These are phyloP conservation scores for Porites evermanni DNA, from an alignment of 92 coral and sea anemone genomes.

Conservation along the genomic window DNA sequence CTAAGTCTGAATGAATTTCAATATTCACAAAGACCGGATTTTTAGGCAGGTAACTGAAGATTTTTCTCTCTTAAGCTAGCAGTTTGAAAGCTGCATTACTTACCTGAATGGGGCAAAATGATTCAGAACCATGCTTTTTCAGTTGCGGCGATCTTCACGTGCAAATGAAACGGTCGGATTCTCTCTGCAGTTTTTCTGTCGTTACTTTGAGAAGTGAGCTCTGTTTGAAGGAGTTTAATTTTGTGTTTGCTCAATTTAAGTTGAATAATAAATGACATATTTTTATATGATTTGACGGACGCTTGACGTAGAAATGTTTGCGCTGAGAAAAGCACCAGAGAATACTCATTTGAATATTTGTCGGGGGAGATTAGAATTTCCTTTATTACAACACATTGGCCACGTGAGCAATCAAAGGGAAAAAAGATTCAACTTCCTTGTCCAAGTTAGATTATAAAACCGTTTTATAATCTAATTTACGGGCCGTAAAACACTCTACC, in stretches of 20 bases:
- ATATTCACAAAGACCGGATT: neutral
- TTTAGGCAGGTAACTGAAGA: neutral
- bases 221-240: neutral
- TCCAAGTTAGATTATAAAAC: neutral
- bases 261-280: neutral
- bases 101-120: conserved; percentile 36
- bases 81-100: neutral
- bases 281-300: neutral
- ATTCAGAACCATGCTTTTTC: conserved; percentile 11
- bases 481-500: too few species aligned
- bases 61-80: neutral
- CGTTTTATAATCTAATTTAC: too few species aligned
- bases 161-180: neutral
- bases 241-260: conserved; percentile 8
- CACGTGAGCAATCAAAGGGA: neutral
- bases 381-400: neutral
- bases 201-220: neutral
- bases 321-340: neutral
- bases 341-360: neutral
- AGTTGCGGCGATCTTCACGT: neutral
- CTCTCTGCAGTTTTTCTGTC: neutral
- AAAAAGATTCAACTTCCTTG: neutral
- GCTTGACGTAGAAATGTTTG: conserved; percentile 12
- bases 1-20: neutral
- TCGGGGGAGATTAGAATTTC: neutral